A percentile compares a stretch with the other conserved stretches of the same genome.
Conservation (phyloP, 2,888 invertebrate genomes). For the Arge pagana region DNA sequence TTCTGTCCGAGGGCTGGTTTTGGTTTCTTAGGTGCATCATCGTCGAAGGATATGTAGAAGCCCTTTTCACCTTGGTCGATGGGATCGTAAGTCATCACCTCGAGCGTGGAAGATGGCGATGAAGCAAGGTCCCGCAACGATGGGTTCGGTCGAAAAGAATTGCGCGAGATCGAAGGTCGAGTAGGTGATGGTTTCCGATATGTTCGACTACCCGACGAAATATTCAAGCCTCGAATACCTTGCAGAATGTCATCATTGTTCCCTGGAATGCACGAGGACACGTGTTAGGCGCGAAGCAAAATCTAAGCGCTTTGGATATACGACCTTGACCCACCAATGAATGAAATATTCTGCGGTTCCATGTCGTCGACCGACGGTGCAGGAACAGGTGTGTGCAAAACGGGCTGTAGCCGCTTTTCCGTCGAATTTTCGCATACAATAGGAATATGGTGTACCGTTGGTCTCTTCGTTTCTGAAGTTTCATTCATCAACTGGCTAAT, state of each 20-base stretch:
- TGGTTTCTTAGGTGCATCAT: constrained; percentile 84
- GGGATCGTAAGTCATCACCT: constrained; percentile 58
- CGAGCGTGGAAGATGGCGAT: constrained; percentile 56
- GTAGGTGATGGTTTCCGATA: constrained; percentile 90
- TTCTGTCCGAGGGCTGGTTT: constrained; percentile 84
- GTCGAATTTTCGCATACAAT: constrained; percentile 52
- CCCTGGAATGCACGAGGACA: constrained; percentile 55
- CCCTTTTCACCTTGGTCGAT: constrained; percentile 70
- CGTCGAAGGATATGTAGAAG: constrained; percentile 93
- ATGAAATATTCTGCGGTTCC: constrained; percentile 93
- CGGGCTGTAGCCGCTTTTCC: constrained; percentile 49
- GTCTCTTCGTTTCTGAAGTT: constrained; percentile 53
- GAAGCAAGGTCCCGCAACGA: constrained; percentile 53
- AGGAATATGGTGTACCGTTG: constrained; percentile 51
- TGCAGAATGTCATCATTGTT: constrained; percentile 59
- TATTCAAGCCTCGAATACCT: constrained; percentile 78
- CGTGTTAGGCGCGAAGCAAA: neutral
- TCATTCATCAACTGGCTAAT: constrained; percentile 57
- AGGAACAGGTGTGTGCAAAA: constrained; percentile 66
- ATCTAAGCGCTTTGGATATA: neutral
- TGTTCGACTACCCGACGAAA: constrained; percentile 85
- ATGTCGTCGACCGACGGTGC: constrained; percentile 80
- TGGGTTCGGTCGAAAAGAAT: constrained; percentile 69
- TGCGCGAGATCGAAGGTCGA: constrained; percentile 71
- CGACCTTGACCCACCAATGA: constrained; percentile 79